Percentiles rank a stretch among this genome's conserved stretches.
Conservation (phyloP, 2,888 invertebrate species). For the Rhagium mordax region DNA sequence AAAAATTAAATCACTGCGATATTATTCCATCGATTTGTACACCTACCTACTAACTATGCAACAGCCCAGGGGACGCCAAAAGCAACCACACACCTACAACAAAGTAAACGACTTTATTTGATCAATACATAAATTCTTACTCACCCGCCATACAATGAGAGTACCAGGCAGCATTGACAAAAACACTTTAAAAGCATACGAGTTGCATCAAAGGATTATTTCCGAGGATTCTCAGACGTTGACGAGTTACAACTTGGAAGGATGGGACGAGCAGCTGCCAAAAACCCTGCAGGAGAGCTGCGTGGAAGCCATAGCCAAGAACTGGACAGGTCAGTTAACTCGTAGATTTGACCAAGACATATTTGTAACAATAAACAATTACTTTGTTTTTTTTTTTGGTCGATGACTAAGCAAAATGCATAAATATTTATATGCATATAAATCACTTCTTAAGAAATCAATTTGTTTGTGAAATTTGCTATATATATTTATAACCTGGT, state of each 20-base stretch:
- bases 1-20: no score
- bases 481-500: conserved; percentile 9
- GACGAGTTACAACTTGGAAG: conserved; percentile 52
- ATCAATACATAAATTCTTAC: conserved; percentile 4
- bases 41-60: background rate
- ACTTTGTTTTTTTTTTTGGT: background rate
- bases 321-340: conserved; percentile 57
- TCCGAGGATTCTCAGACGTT: conserved; percentile 27
- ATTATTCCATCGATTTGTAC: background rate
- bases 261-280: conserved; percentile 54
- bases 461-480: background rate
- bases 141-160: conserved; percentile 49
- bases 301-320: conserved; percentile 56
- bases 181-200: conserved; percentile 58
- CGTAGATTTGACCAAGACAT: background rate
- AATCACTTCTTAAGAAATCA: background rate
- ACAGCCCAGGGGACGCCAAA: background rate
- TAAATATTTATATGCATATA: background rate
- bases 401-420: background rate
- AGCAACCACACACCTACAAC: background rate
- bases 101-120: background rate
- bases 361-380: background rate
- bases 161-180: conserved; percentile 56
- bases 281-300: conserved; percentile 57
- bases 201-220: conserved; percentile 31